These are phyloP conservation scores for Malacosoma neustria DNA, from an alignment of 2,888 invertebrate species.

Conservation along the genomic window DNA sequence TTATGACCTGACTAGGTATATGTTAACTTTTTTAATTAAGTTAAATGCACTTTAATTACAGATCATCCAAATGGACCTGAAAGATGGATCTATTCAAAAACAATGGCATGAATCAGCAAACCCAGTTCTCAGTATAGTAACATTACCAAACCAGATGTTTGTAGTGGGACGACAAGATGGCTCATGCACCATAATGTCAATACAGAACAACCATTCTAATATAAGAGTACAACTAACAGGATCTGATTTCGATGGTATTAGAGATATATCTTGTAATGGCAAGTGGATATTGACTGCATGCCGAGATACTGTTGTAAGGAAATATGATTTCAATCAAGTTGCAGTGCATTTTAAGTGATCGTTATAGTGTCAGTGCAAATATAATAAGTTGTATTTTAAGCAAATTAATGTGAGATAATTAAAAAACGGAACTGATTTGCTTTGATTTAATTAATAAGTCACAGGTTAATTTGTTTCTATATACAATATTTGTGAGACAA, in stretches of 20 bases:
- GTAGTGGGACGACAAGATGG: conserved; percentile 78
- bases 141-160: conserved; percentile 64
- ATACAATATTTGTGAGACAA: too few relatives aligned
- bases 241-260: conserved; percentile 80
- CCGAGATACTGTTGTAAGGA: conserved; percentile 77
- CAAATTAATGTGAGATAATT: too few relatives aligned
- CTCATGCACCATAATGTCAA: conserved; percentile 69
- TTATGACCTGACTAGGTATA: too few relatives aligned
- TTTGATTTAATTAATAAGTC: too few relatives aligned
- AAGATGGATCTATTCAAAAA: conserved; percentile 36
- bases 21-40: background rate
- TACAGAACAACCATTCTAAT: conserved; percentile 38
- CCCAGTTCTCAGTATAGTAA: conserved; percentile 67
- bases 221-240: conserved; percentile 77
- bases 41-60: conserved; percentile 23
- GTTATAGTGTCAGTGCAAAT: too few relatives aligned
- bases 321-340: conserved; percentile 74
- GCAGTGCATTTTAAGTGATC: conserved; percentile 60
- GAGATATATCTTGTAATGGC: conserved; percentile 75
- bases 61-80: conserved; percentile 40
- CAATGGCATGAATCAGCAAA: conserved; percentile 73
- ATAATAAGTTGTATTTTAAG: too few relatives aligned
- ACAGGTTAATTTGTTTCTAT: too few relatives aligned
- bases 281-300: conserved; percentile 77
- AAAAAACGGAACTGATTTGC: too few relatives aligned